A percentile compares a stretch with the other conserved stretches of the same genome.
phyloP scores from a whole-genome alignment of 2,888 invertebrate species.

The Sesia bembeciformis region DNA sequence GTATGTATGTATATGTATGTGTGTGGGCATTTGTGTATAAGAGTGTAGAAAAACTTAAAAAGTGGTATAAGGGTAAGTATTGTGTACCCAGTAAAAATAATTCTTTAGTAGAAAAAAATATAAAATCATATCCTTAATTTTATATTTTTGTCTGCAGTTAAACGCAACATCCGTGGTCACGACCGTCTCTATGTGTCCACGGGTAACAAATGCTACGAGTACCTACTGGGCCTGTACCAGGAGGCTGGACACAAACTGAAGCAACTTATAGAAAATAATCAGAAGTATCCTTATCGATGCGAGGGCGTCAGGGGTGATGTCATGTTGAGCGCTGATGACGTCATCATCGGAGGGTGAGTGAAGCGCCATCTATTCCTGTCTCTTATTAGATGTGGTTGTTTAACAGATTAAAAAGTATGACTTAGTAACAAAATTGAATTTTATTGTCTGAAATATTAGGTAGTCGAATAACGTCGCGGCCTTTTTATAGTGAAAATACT shows the following conservation, averaged over 20 bases:
- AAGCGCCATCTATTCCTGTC: neutral
- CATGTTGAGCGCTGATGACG: conserved; percentile 81
- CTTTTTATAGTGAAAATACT: too few relatives aligned
- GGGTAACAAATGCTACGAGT: conserved; percentile 80
- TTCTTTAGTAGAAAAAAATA: too few relatives aligned
- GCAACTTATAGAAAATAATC: conserved; percentile 66
- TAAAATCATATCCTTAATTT: neutral
- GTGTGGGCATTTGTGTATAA: too few relatives aligned
- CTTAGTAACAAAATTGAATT: neutral
- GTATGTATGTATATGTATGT: too few relatives aligned
- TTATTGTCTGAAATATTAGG: too few relatives aligned
- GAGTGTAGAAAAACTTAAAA: too few relatives aligned
- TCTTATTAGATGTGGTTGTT: too few relatives aligned
- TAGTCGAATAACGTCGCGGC: too few relatives aligned
- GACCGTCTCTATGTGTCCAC: conserved; percentile 91
- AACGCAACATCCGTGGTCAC: conserved; percentile 89
- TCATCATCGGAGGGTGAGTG: conserved; percentile 78
- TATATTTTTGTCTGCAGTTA: conserved; percentile 48
- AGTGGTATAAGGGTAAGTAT: too few relatives aligned
- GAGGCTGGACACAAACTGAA: conserved; percentile 27
- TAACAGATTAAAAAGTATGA: neutral
- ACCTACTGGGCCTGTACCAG: conserved; percentile 80
- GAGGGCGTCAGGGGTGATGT: conserved; percentile 91
- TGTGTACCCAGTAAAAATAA: too few relatives aligned
- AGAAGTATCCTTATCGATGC: conserved; percentile 77